Evolutionary conservation across 2,888 invertebrate species (phyloP).

Genomic region (Heliconius cydno): DNA sequence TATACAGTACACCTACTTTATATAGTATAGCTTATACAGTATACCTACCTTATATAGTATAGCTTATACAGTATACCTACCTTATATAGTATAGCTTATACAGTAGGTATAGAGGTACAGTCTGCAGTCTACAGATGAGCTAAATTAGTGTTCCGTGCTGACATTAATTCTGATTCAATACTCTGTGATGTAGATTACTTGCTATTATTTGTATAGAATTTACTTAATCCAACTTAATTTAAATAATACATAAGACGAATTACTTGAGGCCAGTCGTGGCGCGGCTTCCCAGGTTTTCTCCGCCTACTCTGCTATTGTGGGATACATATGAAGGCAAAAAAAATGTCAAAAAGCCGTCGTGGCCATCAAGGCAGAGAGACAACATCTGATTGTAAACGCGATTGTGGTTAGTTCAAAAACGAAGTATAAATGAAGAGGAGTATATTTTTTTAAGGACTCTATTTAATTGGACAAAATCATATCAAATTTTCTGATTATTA

Average conservation of each 20-base stretch:
- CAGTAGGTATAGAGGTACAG: background rate
- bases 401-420: too few relatives aligned
- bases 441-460: too few relatives aligned
- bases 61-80: background rate
- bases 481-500: too few relatives aligned
- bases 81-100: background rate
- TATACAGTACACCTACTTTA: background rate
- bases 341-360: too few relatives aligned
- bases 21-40: background rate
- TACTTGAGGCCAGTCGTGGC: background rate
- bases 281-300: too few relatives aligned
- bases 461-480: too few relatives aligned
- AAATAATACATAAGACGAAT: background rate
- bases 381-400: too few relatives aligned
- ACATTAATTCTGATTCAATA: slow-evolving; percentile 25
- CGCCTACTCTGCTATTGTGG: too few relatives aligned
- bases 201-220: background rate
- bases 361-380: too few relatives aligned
- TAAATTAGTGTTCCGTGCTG: slow-evolving; percentile 41
- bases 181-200: background rate
- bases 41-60: background rate
- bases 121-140: slow-evolving; percentile 12
- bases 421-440: too few relatives aligned
- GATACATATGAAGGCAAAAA: too few relatives aligned
- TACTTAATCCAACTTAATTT: background rate